Evolutionary conservation across 2,113 vertebrate genomes (phyloP).

Genomic region (Myxocyprinus asiaticus): DNA sequence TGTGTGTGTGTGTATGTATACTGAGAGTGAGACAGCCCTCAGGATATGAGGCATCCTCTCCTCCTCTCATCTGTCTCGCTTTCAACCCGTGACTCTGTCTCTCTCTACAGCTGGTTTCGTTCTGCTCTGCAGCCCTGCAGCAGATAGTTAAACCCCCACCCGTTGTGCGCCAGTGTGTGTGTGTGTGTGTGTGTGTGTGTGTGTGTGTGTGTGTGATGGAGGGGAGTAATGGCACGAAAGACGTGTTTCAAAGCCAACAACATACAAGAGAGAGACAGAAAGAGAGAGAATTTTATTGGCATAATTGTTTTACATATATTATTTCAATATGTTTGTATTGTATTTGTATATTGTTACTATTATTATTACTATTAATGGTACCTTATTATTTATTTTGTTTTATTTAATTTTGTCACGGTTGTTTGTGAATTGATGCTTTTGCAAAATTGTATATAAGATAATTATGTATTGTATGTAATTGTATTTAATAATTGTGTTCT

Average conservation of each 20-base stretch:
- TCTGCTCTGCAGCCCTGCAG: slow-evolving; percentile 37
- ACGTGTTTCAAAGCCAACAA: slow-evolving; percentile 30
- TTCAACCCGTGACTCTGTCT: slow-evolving; percentile 8
- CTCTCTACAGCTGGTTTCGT: slow-evolving; percentile 47
- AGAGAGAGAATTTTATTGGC: not conserved
- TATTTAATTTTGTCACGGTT: not conserved
- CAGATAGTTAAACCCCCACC: slow-evolving; percentile 51
- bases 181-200: slow-evolving; percentile 18
- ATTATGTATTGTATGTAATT: too few relatives aligned
- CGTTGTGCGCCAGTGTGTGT: slow-evolving; percentile 22
- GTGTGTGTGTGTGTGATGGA: slow-evolving; percentile 18
- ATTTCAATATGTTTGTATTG: not conserved
- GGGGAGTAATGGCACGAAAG: slow-evolving; percentile 13
- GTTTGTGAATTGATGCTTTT: not conserved
- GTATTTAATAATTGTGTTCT: too few relatives aligned
- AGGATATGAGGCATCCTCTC: not conserved
- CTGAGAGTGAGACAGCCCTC: slow-evolving; percentile 34
- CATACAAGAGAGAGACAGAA: slow-evolving; percentile 11
- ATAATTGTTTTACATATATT: not conserved
- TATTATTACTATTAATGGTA: not conserved
- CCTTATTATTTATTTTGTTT: not conserved
- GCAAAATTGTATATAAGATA: not conserved
- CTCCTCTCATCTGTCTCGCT: slow-evolving; percentile 40
- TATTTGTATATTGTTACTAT: too few relatives aligned
- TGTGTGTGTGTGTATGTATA: not conserved